These are phyloP conservation scores for Geococcyx californianus DNA, from an alignment of 2,113 vertebrate genomes.

Conservation along the genomic window DNA sequence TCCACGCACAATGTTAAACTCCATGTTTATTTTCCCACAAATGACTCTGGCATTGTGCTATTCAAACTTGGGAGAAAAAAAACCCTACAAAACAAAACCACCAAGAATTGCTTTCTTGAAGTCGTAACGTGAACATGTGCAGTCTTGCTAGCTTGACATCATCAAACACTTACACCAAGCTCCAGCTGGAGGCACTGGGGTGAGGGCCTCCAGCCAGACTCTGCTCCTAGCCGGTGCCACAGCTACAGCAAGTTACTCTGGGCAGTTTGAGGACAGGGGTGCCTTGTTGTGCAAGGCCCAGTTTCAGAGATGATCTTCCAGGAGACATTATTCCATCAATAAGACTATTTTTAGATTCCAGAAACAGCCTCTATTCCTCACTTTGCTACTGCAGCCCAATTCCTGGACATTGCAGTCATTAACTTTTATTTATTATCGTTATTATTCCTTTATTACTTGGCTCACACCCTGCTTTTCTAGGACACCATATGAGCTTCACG, in stretches of 20 bases:
- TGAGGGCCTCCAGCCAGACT: not conserved
- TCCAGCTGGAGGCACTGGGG: not conserved
- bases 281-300: accelerated
- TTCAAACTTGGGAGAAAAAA: accelerated
- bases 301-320: not conserved
- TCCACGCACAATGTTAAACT: accelerated
- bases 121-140: accelerated
- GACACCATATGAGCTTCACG: not conserved
- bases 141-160: too few relatives aligned
- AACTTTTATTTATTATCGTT: not conserved
- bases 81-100: too few relatives aligned
- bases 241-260: not conserved
- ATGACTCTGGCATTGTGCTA: not conserved
- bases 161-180: not conserved
- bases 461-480: not conserved
- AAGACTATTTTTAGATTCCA: not conserved
- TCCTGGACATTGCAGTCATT: accelerated
- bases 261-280: accelerated
- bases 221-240: not conserved
- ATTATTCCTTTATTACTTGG: not conserved
- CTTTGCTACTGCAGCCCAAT: not conserved
- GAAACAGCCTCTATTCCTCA: not conserved
- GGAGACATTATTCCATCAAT: accelerated
- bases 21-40: not conserved
- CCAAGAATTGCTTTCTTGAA: not conserved